These are phyloP conservation scores for Phaenicophaeus curvirostris DNA, from an alignment of 2,797 vertebrate genomes.

Conservation along the genomic window DNA sequence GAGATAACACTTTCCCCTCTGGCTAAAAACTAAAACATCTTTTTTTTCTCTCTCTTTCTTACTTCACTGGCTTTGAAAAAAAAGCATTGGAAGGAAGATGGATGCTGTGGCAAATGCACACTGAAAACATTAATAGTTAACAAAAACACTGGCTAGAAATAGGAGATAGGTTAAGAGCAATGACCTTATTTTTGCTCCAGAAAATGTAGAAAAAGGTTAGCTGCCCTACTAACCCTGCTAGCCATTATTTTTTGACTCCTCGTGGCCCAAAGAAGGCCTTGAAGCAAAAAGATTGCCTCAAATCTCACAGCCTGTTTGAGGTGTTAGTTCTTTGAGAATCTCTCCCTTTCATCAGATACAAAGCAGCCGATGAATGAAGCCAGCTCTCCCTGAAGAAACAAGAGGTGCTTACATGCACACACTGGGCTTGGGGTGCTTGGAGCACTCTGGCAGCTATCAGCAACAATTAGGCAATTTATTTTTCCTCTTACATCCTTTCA, in stretches of 20 bases:
- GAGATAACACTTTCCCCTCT: neutral
- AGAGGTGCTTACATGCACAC: neutral
- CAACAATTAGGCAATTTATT: constrained; percentile 21
- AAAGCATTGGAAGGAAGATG: neutral
- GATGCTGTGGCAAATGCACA: neutral
- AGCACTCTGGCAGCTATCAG: constrained; percentile 33
- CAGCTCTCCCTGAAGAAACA: constrained; percentile 25
- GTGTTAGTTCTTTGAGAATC: constrained; percentile 18
- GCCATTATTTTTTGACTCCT: neutral
- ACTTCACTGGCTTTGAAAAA: neutral
- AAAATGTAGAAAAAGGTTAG: constrained; percentile 67
- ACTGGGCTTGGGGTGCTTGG: neutral
- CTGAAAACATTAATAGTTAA: constrained; percentile 51
- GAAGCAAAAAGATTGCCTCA: constrained; percentile 65
- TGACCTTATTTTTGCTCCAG: constrained; percentile 50
- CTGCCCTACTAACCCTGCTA: constrained; percentile 49
- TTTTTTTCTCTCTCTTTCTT: neutral
- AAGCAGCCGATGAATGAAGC: constrained; percentile 50
- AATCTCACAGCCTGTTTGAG: constrained; percentile 56
- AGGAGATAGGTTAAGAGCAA: constrained; percentile 53
- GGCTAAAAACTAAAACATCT: neutral
- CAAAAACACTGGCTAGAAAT: constrained; percentile 5
- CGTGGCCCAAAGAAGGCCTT: constrained; percentile 25
- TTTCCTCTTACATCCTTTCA: neutral
- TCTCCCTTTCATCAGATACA: constrained; percentile 61